These are phyloP conservation scores for Chloromyia formosa DNA, from an alignment of 2,888 invertebrate species.

Conservation along the genomic window DNA sequence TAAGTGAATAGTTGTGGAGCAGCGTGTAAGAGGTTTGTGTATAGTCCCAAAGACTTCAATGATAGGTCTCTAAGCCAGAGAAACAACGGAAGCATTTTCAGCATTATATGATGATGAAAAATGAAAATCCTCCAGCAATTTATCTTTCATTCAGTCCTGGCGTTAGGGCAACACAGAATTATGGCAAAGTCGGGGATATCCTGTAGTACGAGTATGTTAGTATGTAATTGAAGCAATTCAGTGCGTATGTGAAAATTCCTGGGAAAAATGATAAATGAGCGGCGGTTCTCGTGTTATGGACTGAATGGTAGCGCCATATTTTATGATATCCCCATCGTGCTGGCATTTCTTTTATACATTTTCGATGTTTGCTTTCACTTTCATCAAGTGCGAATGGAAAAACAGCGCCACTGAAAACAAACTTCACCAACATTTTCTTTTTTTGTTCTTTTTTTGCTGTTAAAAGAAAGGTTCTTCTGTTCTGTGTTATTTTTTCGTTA, in stretches of 20 bases:
- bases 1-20: conserved; percentile 17
- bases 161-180: not conserved
- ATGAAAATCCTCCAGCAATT: conserved; percentile 37
- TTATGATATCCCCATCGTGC: not conserved
- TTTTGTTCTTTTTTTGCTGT: not conserved
- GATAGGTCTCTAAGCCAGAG: conserved; percentile 4
- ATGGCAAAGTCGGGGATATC: not conserved
- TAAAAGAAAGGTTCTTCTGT: not conserved
- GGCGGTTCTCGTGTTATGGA: not conserved
- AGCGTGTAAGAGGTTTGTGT: conserved; percentile 17
- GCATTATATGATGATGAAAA: conserved; percentile 37
- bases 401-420: not conserved
- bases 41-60: not conserved
- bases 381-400: conserved; percentile 22
- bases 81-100: conserved; percentile 2
- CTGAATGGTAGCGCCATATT: not conserved
- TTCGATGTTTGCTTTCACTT: conserved; percentile 34
- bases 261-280: conserved; percentile 36
- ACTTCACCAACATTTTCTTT: not conserved
- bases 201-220: too few relatives aligned
- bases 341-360: conserved; percentile 1
- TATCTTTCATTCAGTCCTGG: conserved; percentile 12
- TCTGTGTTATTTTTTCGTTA: not conserved
- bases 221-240: conserved; percentile 18
- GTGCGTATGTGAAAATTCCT: conserved; percentile 32